A percentile compares a stretch with the other conserved stretches of the same genome.
Evolutionary conservation across 1,140 invertebrate species (phyloP).

Genomic region (Sitophilus oryzae): DNA sequence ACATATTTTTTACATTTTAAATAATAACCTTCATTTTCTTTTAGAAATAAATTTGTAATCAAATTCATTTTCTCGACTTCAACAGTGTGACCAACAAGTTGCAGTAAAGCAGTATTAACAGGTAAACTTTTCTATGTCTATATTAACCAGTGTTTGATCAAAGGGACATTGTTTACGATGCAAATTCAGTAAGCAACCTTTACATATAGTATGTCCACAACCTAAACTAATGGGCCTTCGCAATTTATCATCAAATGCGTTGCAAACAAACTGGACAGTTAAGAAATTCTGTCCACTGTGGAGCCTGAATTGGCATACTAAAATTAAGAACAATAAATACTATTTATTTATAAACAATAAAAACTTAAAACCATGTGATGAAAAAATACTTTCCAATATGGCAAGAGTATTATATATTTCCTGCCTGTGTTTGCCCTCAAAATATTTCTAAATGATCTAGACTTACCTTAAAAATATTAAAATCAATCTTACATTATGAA

Average conservation of each 20-base stretch:
- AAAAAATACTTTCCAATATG: conserved; percentile 39
- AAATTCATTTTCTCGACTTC: conserved; percentile 35
- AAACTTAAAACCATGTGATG: too few relatives aligned
- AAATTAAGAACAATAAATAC: conserved; percentile 31
- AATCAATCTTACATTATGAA: conserved; percentile 38
- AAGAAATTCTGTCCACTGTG: conserved; percentile 94
- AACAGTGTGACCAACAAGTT: conserved; percentile 62
- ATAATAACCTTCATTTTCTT: conserved; percentile 66
- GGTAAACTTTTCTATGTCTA: conserved; percentile 79
- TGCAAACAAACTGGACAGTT: conserved; percentile 92
- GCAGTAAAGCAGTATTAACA: conserved; percentile 83
- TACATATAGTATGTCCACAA: conserved; percentile 91
- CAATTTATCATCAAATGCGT: conserved; percentile 78
- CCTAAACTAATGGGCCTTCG: conserved; percentile 84
- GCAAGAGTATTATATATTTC: conserved; percentile 23
- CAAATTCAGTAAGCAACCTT: conserved; percentile 77
- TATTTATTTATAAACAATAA: conserved; percentile 19
- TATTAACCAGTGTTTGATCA: conserved; percentile 78
- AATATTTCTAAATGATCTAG: conserved; percentile 8
- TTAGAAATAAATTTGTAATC: conserved; percentile 55
- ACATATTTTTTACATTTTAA: conserved; percentile 74
- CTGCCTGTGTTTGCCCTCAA: not conserved
- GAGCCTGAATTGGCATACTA: conserved; percentile 94
- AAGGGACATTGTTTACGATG: conserved; percentile 90
- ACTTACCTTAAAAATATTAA: conserved; percentile 35